Base-by-base conservation (phyloP, 2,888 invertebrate species). In the Spicauda simplicius region DNA sequence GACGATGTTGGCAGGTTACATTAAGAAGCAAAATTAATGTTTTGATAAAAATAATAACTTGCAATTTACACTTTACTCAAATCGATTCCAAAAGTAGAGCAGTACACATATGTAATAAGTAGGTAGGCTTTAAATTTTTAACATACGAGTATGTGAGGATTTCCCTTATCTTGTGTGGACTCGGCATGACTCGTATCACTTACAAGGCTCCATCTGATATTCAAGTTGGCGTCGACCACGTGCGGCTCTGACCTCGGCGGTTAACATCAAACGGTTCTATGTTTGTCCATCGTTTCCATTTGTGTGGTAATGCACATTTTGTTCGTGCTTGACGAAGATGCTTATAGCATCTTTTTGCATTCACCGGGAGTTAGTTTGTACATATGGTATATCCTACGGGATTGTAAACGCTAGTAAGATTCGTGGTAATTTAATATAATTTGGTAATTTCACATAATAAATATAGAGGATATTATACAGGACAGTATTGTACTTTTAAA, bases 191-290 rank as follows among this genome's bases (percentile, higher is more conserved):
- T 33, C 20, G 52, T 77, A 78, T 80, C 80, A 79, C 81, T 84
- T 78, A 78, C 77, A 25, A 4, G 76, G 79, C 75, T 70, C 72
- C 77, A 80, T 78, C 77, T 76, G 78, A 79, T 76, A 72, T 71
- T 73, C 70, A 77, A 77, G 25, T 25, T 25, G 80, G 80, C 79
- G 80, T 73, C 25, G 5, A 25, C 78, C 83, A 81, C 82, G 81
- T 80, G 82, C 81, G 77, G 73, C 75, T 78, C 71, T 84, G 83
- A 85, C 83, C 85, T 71, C 74, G 77, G 73, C 80, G 80, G 79
- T 75, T 66, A 68, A 74, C 76, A 74, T 77, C 77, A 77, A 84
- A 81, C 79, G 76, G 76, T 73, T 65, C 77, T 25, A 25, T 25
- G 25, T 75, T 74, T 72, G 72, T 62, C 72, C 76, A 74, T 57